Evolutionary conservation across 2,797 vertebrate species (phyloP).

Genomic region (Sandelia bainsii): DNA sequence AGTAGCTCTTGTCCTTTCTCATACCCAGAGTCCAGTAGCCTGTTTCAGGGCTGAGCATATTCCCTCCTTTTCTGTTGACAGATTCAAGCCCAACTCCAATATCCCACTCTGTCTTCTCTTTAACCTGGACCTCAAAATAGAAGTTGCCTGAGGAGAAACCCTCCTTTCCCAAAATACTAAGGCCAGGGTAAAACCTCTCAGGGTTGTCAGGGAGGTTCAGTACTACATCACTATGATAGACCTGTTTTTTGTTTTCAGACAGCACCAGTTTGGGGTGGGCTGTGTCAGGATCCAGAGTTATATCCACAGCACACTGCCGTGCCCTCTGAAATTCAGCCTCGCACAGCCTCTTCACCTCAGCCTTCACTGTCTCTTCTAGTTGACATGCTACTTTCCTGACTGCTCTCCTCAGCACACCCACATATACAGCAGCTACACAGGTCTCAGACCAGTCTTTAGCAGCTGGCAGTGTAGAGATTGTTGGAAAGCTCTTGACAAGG

Average conservation of each 20-base stretch:
- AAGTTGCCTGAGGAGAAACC: slow-evolving; percentile 75
- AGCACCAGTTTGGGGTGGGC: slow-evolving; percentile 79
- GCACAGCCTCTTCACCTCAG: slow-evolving; percentile 66
- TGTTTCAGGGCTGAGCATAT: slow-evolving; percentile 66
- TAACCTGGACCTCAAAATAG: slow-evolving; percentile 81
- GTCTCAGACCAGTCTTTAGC: slow-evolving; percentile 51
- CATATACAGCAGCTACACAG: slow-evolving; percentile 38
- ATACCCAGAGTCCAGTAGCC: slow-evolving; percentile 80
- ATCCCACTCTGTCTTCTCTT: slow-evolving; percentile 81
- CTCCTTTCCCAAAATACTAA: slow-evolving; percentile 77
- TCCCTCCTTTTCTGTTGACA: slow-evolving; percentile 76
- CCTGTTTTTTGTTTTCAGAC: slow-evolving; percentile 74
- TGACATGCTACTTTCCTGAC: slow-evolving; percentile 53
- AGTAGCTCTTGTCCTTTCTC: slow-evolving; percentile 67
- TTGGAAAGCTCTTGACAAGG: slow-evolving; percentile 57
- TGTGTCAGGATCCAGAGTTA: slow-evolving; percentile 77
- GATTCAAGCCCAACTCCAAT: slow-evolving; percentile 77
- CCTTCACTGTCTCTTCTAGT: slow-evolving; percentile 64
- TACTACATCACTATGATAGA: slow-evolving; percentile 61
- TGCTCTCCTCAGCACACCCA: slow-evolving; percentile 70
- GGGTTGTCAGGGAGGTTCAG: slow-evolving; percentile 63
- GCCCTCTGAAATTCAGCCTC: slow-evolving; percentile 62
- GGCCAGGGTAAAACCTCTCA: slow-evolving; percentile 75
- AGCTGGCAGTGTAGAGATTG: slow-evolving; percentile 22
- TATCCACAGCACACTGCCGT: slow-evolving; percentile 65